Evolutionary conservation across 2,797 vertebrate genomes (phyloP), one percentile per base, ranked within the genome.

Genomic region (Esox masquinongy): DNA sequence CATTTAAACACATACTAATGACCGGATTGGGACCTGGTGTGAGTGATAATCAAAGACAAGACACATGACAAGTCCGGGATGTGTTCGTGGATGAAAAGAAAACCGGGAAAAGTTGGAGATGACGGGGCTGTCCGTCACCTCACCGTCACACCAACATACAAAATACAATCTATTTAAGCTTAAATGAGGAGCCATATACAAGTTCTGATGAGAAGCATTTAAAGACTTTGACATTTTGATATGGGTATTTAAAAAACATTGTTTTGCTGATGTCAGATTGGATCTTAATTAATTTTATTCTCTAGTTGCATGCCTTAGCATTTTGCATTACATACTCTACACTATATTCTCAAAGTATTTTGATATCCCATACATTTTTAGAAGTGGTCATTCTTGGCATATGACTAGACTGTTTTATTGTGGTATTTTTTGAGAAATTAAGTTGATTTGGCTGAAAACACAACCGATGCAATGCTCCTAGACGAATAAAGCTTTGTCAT

Each of bases 221-320:
- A 17, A 53, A 50, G 70, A 59, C 29, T 2, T 72, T 36, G 31
- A 59, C 31, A 34, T 51, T 72, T 36, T 8, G 50, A 72, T 29
- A 72, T 72, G 68, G 43, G 24, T 19, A 47, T 51, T 34, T 70
- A 26, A 70, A 39, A 39, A 39, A 59, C 31, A 59, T 12, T 53
- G 0, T 11, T 7, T 36, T 56, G 26, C 50, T 53, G 19, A 14
- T 59, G 70, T 72, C 50, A 31, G 70, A 71, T 16, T n/a, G 16
- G 26, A 56, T 61, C 50, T 72, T 6, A 43, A 11, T 19, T 68
- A 5, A 39, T 68, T 36, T 39, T 64, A 3, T 26, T n/a, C 36
- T 29, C 68, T 70, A 22, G 49, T 70, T 70, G 68, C 29, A 36
- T 24, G 14, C 31, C 50, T 56, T 31, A 61, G 31, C 61, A 9